These are phyloP conservation scores for Chaetoderma sp. DNA, from an alignment of 2,888 invertebrate species.

Conservation along the genomic window DNA sequence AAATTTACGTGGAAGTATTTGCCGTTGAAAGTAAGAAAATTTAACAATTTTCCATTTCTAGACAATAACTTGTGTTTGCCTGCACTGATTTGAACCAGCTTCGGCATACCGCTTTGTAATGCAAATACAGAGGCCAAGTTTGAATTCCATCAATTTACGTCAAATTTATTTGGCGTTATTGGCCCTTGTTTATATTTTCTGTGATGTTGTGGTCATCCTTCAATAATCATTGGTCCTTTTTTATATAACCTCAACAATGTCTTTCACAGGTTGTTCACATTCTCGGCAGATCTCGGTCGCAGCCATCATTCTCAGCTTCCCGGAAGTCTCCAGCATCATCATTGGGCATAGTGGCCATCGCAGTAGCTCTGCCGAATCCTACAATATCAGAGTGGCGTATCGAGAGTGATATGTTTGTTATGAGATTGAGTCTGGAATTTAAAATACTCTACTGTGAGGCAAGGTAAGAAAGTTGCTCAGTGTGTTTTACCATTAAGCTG, in stretches of 20 bases:
- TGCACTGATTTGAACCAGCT: too few relatives aligned
- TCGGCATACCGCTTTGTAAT: too few relatives aligned
- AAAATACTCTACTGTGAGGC: conserved; percentile 97
- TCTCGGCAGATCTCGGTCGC: conserved; percentile 90
- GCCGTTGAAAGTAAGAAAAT: too few relatives aligned
- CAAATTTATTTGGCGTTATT: background rate
- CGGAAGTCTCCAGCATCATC: conserved; percentile 75
- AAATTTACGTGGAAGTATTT: too few relatives aligned
- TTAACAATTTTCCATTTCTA: too few relatives aligned
- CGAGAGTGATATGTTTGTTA: conserved; percentile 89
- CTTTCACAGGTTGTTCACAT: conserved; percentile 96
- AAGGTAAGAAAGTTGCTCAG: conserved; percentile 82
- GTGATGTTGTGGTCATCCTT: background rate
- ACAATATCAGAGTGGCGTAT: conserved; percentile 96
- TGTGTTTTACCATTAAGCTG: too few relatives aligned
- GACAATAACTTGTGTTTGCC: too few relatives aligned
- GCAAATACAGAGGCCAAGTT: too few relatives aligned
- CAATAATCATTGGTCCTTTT: too few relatives aligned
- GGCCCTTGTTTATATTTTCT: background rate
- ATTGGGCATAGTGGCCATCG: conserved; percentile 93
- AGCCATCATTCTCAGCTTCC: conserved; percentile 91
- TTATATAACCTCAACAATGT: too few relatives aligned
- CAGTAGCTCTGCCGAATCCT: conserved; percentile 95
- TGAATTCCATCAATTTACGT: too few relatives aligned
- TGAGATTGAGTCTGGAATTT: conserved; percentile 94